phyloP scores from a whole-genome alignment of 2,113 vertebrate genomes.

The Thamnophis sirtalis region DNA sequence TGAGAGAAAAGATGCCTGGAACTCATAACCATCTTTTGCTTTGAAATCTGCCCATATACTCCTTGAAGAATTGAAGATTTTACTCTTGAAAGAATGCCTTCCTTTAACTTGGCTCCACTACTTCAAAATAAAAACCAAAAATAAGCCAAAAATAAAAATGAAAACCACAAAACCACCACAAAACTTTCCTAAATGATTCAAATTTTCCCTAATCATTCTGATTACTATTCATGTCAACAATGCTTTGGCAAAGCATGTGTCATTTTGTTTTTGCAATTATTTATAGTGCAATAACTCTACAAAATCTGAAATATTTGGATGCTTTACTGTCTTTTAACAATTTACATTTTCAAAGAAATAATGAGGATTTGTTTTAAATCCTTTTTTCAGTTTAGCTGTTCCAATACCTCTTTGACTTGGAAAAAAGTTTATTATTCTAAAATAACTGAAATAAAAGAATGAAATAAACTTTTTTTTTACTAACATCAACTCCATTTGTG shows the following conservation, averaged over 20 bases:
- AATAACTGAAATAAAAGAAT: not conserved
- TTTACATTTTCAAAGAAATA: not conserved
- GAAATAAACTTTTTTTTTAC: not conserved
- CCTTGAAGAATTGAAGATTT: conserved; percentile 17
- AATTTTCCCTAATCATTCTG: conserved; percentile 15
- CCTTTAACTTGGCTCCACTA: not conserved
- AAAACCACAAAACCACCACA: not conserved
- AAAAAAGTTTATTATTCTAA: not conserved
- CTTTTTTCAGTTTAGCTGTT: not conserved
- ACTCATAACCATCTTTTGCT: not conserved
- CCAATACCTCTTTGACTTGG: not conserved
- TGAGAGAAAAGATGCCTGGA: conserved; percentile 13
- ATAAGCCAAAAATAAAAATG: not conserved
- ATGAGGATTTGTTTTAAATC: not conserved
- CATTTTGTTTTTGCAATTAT: not conserved
- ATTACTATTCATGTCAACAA: conserved; percentile 15
- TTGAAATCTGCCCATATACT: conserved; percentile 21
- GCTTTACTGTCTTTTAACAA: not conserved
- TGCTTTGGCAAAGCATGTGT: conserved; percentile 21
- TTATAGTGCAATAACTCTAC: not conserved
- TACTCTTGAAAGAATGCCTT: conserved; percentile 33
- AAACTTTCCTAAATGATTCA: conserved; percentile 13
- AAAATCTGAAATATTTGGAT: conserved; percentile 7
- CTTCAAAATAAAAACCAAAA: conserved; percentile 10
- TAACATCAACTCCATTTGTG: not conserved